A percentile compares a stretch with the other conserved stretches of the same genome.
Evolutionary conservation across 2,113 vertebrate species (phyloP).

Genomic region (Dipodomys merriami): DNA sequence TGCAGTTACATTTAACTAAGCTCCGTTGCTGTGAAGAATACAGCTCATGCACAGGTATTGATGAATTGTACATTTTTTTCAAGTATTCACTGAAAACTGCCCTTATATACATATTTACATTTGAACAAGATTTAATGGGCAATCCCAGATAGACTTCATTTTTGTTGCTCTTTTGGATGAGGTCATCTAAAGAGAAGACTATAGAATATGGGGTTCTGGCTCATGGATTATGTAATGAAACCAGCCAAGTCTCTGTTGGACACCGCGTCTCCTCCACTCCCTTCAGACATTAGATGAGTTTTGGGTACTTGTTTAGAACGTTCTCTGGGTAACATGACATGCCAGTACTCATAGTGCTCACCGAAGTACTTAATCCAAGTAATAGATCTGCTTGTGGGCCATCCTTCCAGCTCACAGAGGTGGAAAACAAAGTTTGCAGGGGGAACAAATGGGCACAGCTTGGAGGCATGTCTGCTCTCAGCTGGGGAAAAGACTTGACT

Average conservation of each 20-base stretch:
- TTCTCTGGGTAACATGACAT: conserved; percentile 93
- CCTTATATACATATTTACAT: conserved; percentile 90
- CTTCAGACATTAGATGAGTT: conserved; percentile 93
- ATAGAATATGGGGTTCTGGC: conserved; percentile 92
- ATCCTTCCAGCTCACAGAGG: no score
- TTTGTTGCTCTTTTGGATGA: conserved; percentile 89
- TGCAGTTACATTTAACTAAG: conserved; percentile 87
- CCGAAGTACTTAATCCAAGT: no score
- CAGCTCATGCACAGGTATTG: conserved; percentile 89
- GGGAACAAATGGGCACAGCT: no score
- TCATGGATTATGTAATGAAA: conserved; percentile 95
- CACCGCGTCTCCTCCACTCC: conserved; percentile 92
- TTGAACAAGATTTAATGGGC: conserved; percentile 81
- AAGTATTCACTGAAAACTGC: conserved; percentile 95
- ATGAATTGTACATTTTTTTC: conserved; percentile 84
- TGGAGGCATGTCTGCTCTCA: no score
- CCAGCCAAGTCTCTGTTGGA: conserved; percentile 94
- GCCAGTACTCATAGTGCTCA: conserved; percentile 69
- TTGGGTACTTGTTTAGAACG: conserved; percentile 93
- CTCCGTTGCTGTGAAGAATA: conserved; percentile 91
- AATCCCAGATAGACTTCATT: conserved; percentile 81
- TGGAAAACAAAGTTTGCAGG: no score
- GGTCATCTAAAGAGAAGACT: conserved; percentile 93
- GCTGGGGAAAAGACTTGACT: no score
- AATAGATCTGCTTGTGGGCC: no score